phyloP scores from a whole-genome alignment of 2,797 vertebrate species.

The Brotula barbata region DNA sequence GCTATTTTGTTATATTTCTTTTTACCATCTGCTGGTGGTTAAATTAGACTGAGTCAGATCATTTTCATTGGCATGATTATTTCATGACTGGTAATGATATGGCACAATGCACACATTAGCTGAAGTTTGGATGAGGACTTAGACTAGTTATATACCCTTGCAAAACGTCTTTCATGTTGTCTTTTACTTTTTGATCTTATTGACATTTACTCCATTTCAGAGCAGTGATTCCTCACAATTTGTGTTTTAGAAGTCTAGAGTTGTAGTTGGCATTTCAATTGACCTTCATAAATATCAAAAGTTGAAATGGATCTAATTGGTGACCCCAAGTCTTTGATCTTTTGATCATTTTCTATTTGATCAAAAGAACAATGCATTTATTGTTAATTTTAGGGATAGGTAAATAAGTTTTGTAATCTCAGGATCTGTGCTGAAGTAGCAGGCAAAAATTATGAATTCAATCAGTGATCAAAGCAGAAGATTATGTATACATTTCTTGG shows the following conservation, averaged over 20 bases:
- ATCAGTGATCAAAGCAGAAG: conserved; percentile 66
- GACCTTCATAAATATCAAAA: conserved; percentile 45
- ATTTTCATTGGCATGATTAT: conserved; percentile 67
- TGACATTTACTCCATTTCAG: conserved; percentile 47
- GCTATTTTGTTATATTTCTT: conserved; percentile 55
- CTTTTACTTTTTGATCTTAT: conserved; percentile 46
- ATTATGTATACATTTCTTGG: conserved; percentile 51
- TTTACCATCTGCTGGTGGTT: conserved; percentile 63
- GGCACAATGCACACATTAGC: conserved; percentile 75
- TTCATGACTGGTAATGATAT: conserved; percentile 70
- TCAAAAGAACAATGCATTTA: conserved; percentile 39
- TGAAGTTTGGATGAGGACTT: conserved; percentile 67
- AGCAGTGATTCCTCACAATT: conserved; percentile 42
- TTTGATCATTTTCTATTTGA: conserved; percentile 40
- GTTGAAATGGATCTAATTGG: conserved; percentile 58
- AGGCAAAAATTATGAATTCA: conserved; percentile 67
- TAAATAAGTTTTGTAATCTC: conserved; percentile 72
- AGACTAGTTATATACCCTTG: conserved; percentile 41
- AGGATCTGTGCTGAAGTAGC: conserved; percentile 73
- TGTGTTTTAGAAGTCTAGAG: conserved; percentile 20
- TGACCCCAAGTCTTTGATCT: conserved; percentile 47
- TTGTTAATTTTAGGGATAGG: conserved; percentile 48
- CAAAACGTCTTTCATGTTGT: conserved; percentile 28
- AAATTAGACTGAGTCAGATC: conserved; percentile 70
- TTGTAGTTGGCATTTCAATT: conserved; percentile 45